Percentiles rank a stretch among this genome's conserved stretches.
Conservation (phyloP, 2,797 vertebrate species). For the Microtus agrestis region DNA sequence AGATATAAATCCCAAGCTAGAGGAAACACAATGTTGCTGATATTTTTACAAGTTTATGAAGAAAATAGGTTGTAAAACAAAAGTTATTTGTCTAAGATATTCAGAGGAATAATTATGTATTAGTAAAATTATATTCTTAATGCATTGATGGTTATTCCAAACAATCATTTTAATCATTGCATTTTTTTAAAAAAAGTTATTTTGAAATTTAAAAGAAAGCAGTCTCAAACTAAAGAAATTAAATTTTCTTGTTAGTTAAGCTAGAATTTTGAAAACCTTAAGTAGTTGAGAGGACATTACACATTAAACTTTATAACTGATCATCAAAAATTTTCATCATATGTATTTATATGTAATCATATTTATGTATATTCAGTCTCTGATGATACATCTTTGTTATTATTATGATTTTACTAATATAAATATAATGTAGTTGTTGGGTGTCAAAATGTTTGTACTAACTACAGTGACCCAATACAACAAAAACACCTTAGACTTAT, state of each 20-base stretch:
- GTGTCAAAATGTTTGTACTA: not conserved
- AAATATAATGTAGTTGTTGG: not conserved
- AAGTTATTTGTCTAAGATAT: too few relatives aligned
- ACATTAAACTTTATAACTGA: not conserved
- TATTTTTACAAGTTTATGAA: too few relatives aligned
- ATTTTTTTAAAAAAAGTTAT: not conserved
- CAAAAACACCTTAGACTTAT: not conserved
- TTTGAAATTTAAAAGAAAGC: not conserved
- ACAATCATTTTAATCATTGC: not conserved
- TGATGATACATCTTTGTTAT: not conserved
- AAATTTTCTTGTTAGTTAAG: not conserved
- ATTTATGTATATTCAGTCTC: not conserved
- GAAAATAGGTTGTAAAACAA: too few relatives aligned
- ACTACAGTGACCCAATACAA: not conserved
- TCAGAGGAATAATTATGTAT: not conserved
- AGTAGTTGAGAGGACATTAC: not conserved
- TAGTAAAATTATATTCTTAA: not conserved
- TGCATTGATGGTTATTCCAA: not conserved
- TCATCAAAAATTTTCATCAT: not conserved
- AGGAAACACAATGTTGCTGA: too few relatives aligned
- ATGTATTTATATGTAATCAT: not conserved
- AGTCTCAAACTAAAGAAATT: not conserved
- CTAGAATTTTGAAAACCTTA: constrained; percentile 13
- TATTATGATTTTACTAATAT: not conserved
- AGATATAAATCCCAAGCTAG: not conserved